Base-by-base conservation (phyloP, 1,140 invertebrate genomes). In the Leptinotarsa undecemlineata region DNA sequence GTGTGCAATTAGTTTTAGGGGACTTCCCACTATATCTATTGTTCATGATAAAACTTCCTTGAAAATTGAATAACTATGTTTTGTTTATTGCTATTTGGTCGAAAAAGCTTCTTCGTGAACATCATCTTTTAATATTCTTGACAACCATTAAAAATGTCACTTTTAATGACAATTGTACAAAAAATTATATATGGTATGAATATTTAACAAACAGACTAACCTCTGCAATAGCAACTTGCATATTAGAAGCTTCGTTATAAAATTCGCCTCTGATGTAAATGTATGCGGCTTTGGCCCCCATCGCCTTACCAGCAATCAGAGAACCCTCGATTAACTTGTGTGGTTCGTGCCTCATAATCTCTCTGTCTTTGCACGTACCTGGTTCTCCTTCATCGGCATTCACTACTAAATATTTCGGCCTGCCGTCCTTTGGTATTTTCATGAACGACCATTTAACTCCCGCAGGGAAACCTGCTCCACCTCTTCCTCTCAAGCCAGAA, bases 361-460 rank as follows among this genome's bases (percentile, higher is more conserved):
- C 98, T 69, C 98, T 88, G 89, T 99, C 98, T 85, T 99, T 99
- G 85, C 98, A 99, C 0, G 98, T 99, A 2, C 98, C 98, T 26
- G 98, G 98, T 84, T 99, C 98, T 64, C 98, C 98, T 87, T 99
- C 98, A 86, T 99, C 98, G 77, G 96, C 98, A 87, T 99, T 99
- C 0, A 99, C 95, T 13, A 99, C 98, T 70, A 99, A 87, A 87
- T 99, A 99, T 83, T 98, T 99, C 4, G 98, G 98, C 76, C 97
- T 92, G n/a, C 98, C 97, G 90, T 99, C 98, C 3, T 92, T 92
- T 1, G 98, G 98, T 85, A 99, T 99, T 82, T 98, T 98, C 98
- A 99, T 99, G 85, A 99, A 99, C 47, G 97, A 97, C 98, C 98
- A 99, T 87, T 99, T 99, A 95, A 99, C 97, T 51, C 98, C 98